A percentile compares a stretch with the other conserved stretches of the same genome.
phyloP scores from a whole-genome alignment of 2,888 invertebrate species.

The Notodonta dromedarius region DNA sequence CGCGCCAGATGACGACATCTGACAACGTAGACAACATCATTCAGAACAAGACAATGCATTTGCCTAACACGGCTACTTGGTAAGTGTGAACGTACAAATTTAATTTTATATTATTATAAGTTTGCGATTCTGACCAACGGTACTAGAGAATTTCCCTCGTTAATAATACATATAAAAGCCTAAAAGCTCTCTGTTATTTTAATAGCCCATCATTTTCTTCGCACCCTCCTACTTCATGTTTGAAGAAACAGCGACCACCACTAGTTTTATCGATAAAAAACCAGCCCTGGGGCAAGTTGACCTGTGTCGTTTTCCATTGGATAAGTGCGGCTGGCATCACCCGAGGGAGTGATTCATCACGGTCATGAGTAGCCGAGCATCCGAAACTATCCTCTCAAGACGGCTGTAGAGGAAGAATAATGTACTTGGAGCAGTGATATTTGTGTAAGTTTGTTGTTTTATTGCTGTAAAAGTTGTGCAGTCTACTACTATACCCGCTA shows the following conservation, averaged over 20 bases:
- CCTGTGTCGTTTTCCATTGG: conserved; percentile 36
- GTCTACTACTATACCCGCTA: too few species aligned
- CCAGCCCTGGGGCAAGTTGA: conserved; percentile 32
- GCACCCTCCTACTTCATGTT: conserved; percentile 40
- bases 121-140: too few species aligned
- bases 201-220: conserved; percentile 39
- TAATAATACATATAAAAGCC: conserved; percentile 33
- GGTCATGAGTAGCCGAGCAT: conserved; percentile 30
- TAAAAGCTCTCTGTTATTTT: conserved; percentile 40
- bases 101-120: too few species aligned
- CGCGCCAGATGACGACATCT: too few species aligned
- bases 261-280: conserved; percentile 39
- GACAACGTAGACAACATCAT: too few species aligned
- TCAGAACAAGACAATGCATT: too few species aligned
- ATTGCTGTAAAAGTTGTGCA: too few species aligned
- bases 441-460: conserved; percentile 28
- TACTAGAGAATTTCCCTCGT: conserved; percentile 12
- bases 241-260: conserved; percentile 38
- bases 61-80: too few species aligned
- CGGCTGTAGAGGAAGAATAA: conserved; percentile 28
- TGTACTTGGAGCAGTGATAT: conserved; percentile 42
- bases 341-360: conserved; percentile 54
- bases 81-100: too few species aligned
- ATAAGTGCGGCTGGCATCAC: conserved; percentile 35
- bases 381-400: conserved; percentile 29